Evolutionary conservation across 1,140 invertebrate genomes (phyloP).

Genomic region (Asbolus verrucosus): DNA sequence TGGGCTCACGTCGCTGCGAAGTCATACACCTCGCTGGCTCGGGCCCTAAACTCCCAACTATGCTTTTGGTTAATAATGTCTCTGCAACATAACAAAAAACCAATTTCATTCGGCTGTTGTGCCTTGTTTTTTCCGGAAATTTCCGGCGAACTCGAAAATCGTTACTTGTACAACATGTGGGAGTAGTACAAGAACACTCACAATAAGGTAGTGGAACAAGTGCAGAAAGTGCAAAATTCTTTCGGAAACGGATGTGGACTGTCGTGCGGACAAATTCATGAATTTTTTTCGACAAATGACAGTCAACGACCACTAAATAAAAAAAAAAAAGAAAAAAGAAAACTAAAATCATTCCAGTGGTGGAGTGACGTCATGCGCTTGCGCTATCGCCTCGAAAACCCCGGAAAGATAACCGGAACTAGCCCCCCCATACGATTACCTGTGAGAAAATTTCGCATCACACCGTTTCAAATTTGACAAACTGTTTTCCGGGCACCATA

Average conservation of each 20-base stretch:
- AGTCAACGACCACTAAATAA: conserved; percentile 8
- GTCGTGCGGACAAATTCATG: conserved; percentile 30
- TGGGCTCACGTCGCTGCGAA: conserved; percentile 64
- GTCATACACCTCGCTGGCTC: conserved; percentile 73
- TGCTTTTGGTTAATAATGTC: conserved; percentile 65
- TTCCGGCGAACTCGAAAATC: neutral
- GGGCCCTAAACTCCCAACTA: conserved; percentile 68
- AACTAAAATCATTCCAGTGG: neutral
- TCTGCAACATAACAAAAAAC: conserved; percentile 60
- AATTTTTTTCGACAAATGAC: conserved; percentile 31
- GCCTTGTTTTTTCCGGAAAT: too few species aligned
- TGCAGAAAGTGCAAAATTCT: too few species aligned
- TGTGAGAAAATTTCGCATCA: conserved; percentile 15
- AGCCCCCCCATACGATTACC: neutral
- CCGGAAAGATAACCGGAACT: neutral
- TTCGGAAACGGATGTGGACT: too few species aligned
- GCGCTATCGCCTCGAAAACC: neutral
- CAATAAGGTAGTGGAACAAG: neutral
- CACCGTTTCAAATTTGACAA: neutral
- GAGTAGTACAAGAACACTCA: neutral
- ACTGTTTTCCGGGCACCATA: conserved; percentile 20
- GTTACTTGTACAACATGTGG: neutral
- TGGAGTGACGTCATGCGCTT: conserved; percentile 1
- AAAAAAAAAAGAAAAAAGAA: neutral
- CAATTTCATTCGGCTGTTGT: too few species aligned